phyloP scores from a whole-genome alignment of 2,113 vertebrate genomes.

The Columba janthina region DNA sequence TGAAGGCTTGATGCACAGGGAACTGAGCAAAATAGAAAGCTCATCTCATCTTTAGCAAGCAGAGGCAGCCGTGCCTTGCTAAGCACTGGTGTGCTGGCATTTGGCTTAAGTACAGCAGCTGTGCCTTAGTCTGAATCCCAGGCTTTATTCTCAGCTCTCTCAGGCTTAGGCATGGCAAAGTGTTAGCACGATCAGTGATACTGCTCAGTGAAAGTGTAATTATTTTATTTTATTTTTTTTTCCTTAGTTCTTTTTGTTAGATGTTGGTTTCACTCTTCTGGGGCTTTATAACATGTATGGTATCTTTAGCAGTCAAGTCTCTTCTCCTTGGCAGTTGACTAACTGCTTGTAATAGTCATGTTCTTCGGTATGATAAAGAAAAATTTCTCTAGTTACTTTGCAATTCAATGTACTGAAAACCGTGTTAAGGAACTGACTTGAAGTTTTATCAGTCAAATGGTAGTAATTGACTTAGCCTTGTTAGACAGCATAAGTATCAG shows the following conservation, averaged over 20 bases:
- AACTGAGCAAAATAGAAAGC: not conserved
- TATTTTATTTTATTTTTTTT: too few species aligned
- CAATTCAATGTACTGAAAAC: not conserved
- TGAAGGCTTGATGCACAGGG: not conserved
- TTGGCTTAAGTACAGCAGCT: not conserved
- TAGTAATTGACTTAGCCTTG: not conserved
- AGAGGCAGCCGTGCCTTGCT: not conserved
- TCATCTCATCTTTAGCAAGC: not conserved
- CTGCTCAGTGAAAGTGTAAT: not conserved
- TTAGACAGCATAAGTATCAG: not conserved
- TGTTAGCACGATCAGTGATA: too few species aligned
- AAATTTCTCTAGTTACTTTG: not conserved
- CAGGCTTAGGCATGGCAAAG: not conserved
- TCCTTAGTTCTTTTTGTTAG: not conserved
- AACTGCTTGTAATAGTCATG: not conserved
- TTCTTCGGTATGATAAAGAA: not conserved
- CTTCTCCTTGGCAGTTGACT: not conserved
- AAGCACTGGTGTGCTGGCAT: not conserved
- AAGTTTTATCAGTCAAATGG: not conserved
- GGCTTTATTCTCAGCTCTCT: not conserved
- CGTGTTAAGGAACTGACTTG: not conserved
- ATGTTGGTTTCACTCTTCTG: not conserved
- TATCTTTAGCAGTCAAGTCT: not conserved
- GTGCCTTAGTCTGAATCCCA: not conserved
- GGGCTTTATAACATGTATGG: rapidly evolving